A percentile compares a stretch with the other conserved stretches of the same genome.
Conservation (phyloP, 2,888 invertebrate species). For the Cremastinae sp. region DNA sequence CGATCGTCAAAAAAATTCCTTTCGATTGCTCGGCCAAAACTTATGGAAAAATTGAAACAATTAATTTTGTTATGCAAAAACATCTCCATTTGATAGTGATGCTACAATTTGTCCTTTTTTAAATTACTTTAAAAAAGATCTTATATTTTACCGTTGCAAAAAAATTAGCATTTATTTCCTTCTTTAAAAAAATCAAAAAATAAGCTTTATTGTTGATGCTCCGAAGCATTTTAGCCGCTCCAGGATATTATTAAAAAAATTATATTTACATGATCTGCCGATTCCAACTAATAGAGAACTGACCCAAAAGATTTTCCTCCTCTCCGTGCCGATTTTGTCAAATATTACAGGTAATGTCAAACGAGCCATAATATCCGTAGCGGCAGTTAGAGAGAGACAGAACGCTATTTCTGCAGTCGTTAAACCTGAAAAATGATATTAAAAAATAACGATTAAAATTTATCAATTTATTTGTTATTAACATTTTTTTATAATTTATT, state of each 20-base stretch:
- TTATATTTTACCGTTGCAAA: no score
- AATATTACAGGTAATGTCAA: slow-evolving; percentile 88
- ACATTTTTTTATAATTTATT: not conserved
- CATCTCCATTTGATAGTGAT: no score
- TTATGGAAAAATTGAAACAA: slow-evolving; percentile 72
- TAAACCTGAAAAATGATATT: slow-evolving; percentile 71
- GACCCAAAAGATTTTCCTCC: slow-evolving; percentile 87
- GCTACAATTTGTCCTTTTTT: no score
- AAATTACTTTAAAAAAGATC: no score
- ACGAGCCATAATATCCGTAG: slow-evolving; percentile 88
- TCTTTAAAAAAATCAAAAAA: slow-evolving; percentile 24
- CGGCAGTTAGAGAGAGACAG: slow-evolving; percentile 88
- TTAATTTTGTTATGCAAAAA: no score
- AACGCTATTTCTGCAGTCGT: slow-evolving; percentile 86
- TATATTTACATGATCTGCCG: slow-evolving; percentile 86
- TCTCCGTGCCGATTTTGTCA: slow-evolving; percentile 85
- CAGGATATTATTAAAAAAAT: slow-evolving; percentile 11
- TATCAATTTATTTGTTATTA: not conserved
- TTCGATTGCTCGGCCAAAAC: slow-evolving; percentile 88
- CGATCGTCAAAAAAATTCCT: slow-evolving; percentile 85
- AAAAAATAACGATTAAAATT: not conserved
- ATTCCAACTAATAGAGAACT: slow-evolving; percentile 87
- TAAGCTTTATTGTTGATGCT: slow-evolving; percentile 8
- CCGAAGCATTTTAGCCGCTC: not conserved
- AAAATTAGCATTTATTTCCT: no score